Base-by-base conservation (phyloP, 2,113 vertebrate species). In the Zingel zingel region DNA sequence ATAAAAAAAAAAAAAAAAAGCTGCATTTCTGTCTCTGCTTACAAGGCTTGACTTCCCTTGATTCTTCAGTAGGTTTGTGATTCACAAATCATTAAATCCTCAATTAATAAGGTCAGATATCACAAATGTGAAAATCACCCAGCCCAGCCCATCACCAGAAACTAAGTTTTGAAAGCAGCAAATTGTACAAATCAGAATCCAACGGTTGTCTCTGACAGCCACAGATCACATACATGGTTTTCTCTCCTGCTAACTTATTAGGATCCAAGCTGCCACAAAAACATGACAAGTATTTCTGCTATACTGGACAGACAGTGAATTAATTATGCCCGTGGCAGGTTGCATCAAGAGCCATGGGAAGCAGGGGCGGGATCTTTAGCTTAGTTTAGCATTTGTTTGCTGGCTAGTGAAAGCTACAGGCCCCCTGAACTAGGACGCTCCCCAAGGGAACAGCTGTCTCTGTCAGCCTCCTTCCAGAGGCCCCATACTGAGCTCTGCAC, bases 181-280 rank as follows among this genome's bases (percentile, higher is more conserved):
- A 33, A 48, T 39, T 48, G 1, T 16, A 30, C 18, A 8, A 66
- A 61, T 53, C 48, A 27, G 19, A 74, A 62, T 47, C 3, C 1
- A 13, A 54, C 18, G 12, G 27, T 36, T 65, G 57, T 50, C 19
- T 51, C 51, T 53, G 16, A 33, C 13, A 43, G 6, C 19, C 3
- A 71, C 23, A 58, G 27, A 74, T 27, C 48, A 62, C 57, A 63
- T 9, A 1, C 21, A 67, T 25, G 27, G 15, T 57, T 54, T 67
- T 56, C 33, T 72, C 15, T 77, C 39, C 39, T 14, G 18, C n/a
- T 48, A 77, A 82, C 69, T 72, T 43, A 62, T 21, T 64, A 27
- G 48, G 50, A 77, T 45, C 67, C 82, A 83, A 94, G 81, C 93
- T 95, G 93, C 92, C 95, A 95, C 79, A 89, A 95, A 95, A 95